Conservation (phyloP, 2,113 vertebrate genomes). For the Probosciger aterrimus region DNA sequence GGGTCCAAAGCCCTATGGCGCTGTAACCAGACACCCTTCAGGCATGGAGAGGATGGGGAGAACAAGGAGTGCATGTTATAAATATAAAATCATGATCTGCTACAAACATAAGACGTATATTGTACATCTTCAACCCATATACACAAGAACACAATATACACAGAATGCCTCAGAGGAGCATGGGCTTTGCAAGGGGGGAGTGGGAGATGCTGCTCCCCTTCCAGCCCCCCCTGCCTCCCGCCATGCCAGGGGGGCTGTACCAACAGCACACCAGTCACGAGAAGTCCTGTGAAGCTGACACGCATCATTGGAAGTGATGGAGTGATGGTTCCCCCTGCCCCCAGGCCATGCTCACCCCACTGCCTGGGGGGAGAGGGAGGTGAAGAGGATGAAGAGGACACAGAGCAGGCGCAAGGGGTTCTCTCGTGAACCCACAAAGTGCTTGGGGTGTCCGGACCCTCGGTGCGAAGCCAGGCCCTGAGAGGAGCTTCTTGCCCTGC, state of each 20-base stretch:
- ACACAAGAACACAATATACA: conserved; percentile 83
- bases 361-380: neutral
- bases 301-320: neutral
- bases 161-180: conserved; percentile 64
- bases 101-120: conserved; percentile 78
- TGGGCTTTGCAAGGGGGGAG: conserved; percentile 27
- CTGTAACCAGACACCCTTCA: neutral
- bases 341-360: neutral
- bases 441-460: conserved; percentile 14
- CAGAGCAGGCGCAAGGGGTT: neutral
- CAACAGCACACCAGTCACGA: neutral
- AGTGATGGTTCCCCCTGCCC: neutral
- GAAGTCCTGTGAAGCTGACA: neutral
- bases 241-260: neutral
- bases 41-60: neutral
- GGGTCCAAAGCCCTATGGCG: neutral
- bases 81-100: conserved; percentile 80
- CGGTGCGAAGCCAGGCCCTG: conserved; percentile 34
- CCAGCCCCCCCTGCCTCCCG: neutral
- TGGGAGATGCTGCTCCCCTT: conserved; percentile 31
- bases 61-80: conserved; percentile 59
- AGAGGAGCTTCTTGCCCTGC: conserved; percentile 53
- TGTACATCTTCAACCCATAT: conserved; percentile 80
- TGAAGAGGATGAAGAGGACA: neutral
- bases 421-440: conserved; percentile 10